Percentiles rank a stretch among this genome's conserved stretches.
These are phyloP conservation scores for Silurus meridionalis DNA, from an alignment of 2,113 vertebrate genomes.

Conservation along the genomic window DNA sequence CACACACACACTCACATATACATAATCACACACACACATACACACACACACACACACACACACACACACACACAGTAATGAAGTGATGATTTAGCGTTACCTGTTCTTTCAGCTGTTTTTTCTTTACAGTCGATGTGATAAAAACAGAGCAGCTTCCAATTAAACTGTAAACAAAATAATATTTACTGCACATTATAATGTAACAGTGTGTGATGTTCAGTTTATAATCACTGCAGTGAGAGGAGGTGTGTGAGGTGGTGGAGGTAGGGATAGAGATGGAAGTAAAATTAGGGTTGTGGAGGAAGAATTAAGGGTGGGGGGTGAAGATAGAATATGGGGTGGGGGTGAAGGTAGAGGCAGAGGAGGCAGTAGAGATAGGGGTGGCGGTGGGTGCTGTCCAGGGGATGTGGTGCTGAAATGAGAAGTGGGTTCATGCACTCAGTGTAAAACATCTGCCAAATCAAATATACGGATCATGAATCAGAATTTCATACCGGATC, in stretches of 20 bases:
- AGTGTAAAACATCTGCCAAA: no score
- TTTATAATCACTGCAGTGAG: neutral
- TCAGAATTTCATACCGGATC: no score
- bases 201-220: neutral
- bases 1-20: no score
- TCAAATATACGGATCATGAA: no score
- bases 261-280: neutral
- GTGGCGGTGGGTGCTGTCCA: slow-evolving; percentile 1
- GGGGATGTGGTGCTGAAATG: slow-evolving; percentile 28
- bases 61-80: neutral
- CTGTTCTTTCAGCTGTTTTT: slow-evolving; percentile 66
- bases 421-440: neutral
- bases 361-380: no score
- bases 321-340: no score
- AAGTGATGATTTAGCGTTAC: slow-evolving; percentile 53
- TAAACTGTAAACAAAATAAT: slow-evolving; percentile 60
- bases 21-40: no score
- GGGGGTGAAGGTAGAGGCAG: no score
- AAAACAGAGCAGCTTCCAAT: slow-evolving; percentile 74
- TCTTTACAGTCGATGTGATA: slow-evolving; percentile 66
- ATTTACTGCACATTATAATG: neutral
- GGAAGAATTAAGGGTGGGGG: neutral
- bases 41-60: no score
- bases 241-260: neutral
- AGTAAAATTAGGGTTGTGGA: no score